Conservation (phyloP, 53 echinoderm and acorn worm species). For the Henricia sp. region DNA sequence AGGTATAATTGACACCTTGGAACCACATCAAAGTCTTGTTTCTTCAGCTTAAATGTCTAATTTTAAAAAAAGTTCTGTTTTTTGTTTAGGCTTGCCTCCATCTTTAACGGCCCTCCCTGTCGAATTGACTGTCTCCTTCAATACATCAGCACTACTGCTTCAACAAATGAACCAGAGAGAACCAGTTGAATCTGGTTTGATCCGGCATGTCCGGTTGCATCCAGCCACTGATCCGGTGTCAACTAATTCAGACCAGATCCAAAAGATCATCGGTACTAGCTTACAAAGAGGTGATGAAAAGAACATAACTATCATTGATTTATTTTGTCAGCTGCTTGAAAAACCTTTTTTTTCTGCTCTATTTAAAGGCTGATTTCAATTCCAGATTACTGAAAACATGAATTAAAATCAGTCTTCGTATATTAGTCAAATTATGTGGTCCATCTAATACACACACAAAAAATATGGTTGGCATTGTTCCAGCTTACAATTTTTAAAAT, state of each 20-base stretch:
- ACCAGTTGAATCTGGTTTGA: background rate
- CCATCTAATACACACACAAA: too few relatives aligned
- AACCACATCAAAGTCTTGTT: background rate
- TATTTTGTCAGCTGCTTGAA: too few relatives aligned
- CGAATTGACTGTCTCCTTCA: constrained; percentile 39
- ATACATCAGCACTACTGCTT: constrained; percentile 29
- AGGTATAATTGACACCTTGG: background rate
- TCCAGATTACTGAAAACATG: too few relatives aligned
- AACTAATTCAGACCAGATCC: background rate
- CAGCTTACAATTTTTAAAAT: too few relatives aligned
- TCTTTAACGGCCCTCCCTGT: constrained; percentile 40
- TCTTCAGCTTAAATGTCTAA: background rate
- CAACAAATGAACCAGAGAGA: constrained; percentile 4
- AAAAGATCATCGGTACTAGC: background rate
- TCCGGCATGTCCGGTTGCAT: background rate
- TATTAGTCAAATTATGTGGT: too few relatives aligned
- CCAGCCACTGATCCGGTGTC: constrained; percentile 6
- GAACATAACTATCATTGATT: background rate
- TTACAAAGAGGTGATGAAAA: constrained; percentile 26
- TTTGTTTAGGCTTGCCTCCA: constrained; percentile 49
- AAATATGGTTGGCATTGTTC: too few relatives aligned
- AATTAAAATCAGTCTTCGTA: too few relatives aligned
- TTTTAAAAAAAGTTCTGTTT: background rate
- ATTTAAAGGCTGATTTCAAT: too few relatives aligned
- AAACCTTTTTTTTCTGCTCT: too few relatives aligned